A percentile compares a stretch with the other conserved stretches of the same genome.
Conservation (phyloP, 2,113 vertebrate species). For the Rhagologus leucostigma region DNA sequence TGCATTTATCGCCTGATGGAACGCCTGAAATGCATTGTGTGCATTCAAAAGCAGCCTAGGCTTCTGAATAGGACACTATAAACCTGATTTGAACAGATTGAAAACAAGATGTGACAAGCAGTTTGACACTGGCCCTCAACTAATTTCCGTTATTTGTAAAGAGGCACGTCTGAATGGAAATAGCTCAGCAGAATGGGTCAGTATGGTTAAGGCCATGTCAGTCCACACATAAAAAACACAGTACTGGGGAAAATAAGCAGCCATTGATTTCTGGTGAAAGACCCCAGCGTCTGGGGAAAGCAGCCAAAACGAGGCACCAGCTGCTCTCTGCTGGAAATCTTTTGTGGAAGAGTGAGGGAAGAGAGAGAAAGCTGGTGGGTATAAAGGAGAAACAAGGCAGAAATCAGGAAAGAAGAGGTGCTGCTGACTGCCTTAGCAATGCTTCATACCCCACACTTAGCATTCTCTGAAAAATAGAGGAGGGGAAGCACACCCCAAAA, state of each 20-base stretch:
- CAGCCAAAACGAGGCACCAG: constrained; percentile 77
- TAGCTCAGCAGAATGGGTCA: constrained; percentile 75
- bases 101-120: constrained; percentile 89
- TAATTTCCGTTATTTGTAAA: constrained; percentile 85
- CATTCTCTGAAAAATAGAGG: constrained; percentile 43
- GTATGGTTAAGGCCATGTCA: constrained; percentile 74
- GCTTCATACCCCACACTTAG: constrained; percentile 43
- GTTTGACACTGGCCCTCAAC: constrained; percentile 77
- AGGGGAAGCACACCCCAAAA: constrained; percentile 6
- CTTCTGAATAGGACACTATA: constrained; percentile 77
- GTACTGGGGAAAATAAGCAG: constrained; percentile 73
- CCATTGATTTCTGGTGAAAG: constrained; percentile 81
- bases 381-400: constrained; percentile 61
- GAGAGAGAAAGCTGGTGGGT: constrained; percentile 59
- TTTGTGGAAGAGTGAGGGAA: constrained; percentile 72
- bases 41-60: constrained; percentile 63
- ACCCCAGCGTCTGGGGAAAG: constrained; percentile 67
- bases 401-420: constrained; percentile 57
- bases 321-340: constrained; percentile 80
- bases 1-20: constrained; percentile 73
- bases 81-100: constrained; percentile 81
- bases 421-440: constrained; percentile 7
- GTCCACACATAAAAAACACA: constrained; percentile 72
- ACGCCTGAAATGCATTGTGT: constrained; percentile 78
- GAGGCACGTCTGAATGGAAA: constrained; percentile 78